Conservation (phyloP, 2,113 vertebrate genomes). For the Oreochromis tanganicae region DNA sequence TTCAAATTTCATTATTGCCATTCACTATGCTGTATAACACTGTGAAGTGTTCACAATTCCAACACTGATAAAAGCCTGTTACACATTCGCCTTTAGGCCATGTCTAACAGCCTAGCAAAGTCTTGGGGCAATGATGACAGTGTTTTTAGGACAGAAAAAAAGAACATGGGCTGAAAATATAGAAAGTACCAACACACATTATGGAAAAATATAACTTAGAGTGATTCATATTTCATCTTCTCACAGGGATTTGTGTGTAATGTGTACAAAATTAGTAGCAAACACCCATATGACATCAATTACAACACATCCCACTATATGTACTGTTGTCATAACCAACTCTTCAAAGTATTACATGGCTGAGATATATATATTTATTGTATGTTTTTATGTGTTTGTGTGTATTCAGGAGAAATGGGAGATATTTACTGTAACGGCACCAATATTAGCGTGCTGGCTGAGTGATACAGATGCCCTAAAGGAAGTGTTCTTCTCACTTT, state of each 20-base stretch:
- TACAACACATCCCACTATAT: background rate
- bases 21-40: background rate
- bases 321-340: background rate
- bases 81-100: background rate
- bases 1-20: background rate
- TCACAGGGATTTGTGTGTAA: background rate
- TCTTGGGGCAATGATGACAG: background rate
- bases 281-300: background rate
- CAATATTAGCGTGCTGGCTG: constrained; percentile 24
- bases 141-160: background rate
- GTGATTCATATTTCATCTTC: background rate
- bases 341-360: background rate
- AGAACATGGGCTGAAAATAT: background rate
- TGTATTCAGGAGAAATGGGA: background rate
- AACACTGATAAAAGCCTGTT: background rate
- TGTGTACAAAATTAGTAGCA: background rate
- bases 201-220: background rate
- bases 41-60: background rate
- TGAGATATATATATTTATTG: background rate
- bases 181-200: background rate
- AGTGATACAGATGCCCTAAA: constrained; percentile 39
- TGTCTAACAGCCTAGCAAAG: background rate
- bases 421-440: constrained; percentile 3
- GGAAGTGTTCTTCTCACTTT: constrained; percentile 36
- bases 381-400: background rate